Conservation (phyloP, 2,888 invertebrate species). For the Uloborus plumipes region DNA sequence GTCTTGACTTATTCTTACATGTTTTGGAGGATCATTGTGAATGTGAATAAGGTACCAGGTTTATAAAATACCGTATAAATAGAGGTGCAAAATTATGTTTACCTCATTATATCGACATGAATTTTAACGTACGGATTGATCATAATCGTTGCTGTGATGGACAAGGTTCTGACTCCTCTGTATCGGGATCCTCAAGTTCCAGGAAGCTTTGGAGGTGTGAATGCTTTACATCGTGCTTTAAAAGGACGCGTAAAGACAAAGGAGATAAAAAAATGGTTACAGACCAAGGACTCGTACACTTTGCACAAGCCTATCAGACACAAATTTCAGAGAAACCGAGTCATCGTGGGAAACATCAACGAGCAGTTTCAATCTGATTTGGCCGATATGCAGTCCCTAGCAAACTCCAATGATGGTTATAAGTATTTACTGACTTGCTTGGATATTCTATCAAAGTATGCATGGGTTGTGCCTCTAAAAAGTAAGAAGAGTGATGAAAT, state of each 20-base stretch:
- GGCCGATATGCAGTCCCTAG: slow-evolving; percentile 58
- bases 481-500: slow-evolving; percentile 62
- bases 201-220: slow-evolving; percentile 21
- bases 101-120: no score
- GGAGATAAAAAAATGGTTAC: slow-evolving; percentile 43
- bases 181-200: slow-evolving; percentile 32
- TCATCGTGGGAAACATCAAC: slow-evolving; percentile 65
- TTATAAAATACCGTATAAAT: no score
- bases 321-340: slow-evolving; percentile 51
- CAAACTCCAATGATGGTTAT: slow-evolving; percentile 64
- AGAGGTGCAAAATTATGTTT: no score
- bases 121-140: no score
- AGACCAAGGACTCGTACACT: slow-evolving; percentile 47
- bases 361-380: slow-evolving; percentile 67
- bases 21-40: no score
- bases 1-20: no score
- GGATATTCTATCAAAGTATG: slow-evolving; percentile 66
- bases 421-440: slow-evolving; percentile 66
- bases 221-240: slow-evolving; percentile 14
- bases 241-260: slow-evolving; percentile 3
- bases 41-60: no score
- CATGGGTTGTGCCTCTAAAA: slow-evolving; percentile 66
- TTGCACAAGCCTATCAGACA: slow-evolving; percentile 41
- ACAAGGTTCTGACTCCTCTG: background rate
- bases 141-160: no score